Evolutionary conservation across 1,140 invertebrate species (phyloP), one percentile per base, ranked within the genome.

Genomic region (Hyles vespertilio): DNA sequence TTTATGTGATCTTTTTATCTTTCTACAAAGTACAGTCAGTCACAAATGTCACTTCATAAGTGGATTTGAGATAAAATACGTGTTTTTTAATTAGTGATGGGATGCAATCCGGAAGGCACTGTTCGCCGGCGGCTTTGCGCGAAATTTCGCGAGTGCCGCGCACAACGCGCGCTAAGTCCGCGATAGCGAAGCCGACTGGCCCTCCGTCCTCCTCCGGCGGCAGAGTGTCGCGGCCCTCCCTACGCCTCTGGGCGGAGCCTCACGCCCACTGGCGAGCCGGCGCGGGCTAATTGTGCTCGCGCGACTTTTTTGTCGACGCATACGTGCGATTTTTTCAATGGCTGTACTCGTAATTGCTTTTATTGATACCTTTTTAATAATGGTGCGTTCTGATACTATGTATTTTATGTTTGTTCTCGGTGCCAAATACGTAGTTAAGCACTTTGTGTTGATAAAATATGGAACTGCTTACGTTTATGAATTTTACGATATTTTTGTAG

Each of bases 281-380:
- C 67, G 32, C 51, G 36, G 56, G 32, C 46, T 56, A 64, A 69
- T 68, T 64, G 65, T 63, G 60, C 65, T 66, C 67, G 54, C 58
- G 61, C 61, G 65, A 76, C 74, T 74, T 77, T 72, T 72, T 72
- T 74, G 58, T 63, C 65, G 69, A 61, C 71, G 74, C 44, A 78
- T 78, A 73, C 65, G 62, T 61, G 74, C 76, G 74, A 77, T 75
- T 84, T 83, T 79, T 83, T 83, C 68, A 83, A 83, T 80, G 73
- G 77, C 66, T 54, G 68, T 67, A 54, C 10, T 32, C 40, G 34
- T 87, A 84, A 87, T 84, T 84, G 75, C 65, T 58, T 73, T 79
- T 77, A 83, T 79, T 72, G 77, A 83, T 80, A 80, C 36, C 36
- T 40, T 40, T 40, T 40, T 40, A 67, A 52, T 59, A 34, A 33